Evolutionary conservation across 2,797 vertebrate species (phyloP).

Genomic region (Enteromius argenteus): DNA sequence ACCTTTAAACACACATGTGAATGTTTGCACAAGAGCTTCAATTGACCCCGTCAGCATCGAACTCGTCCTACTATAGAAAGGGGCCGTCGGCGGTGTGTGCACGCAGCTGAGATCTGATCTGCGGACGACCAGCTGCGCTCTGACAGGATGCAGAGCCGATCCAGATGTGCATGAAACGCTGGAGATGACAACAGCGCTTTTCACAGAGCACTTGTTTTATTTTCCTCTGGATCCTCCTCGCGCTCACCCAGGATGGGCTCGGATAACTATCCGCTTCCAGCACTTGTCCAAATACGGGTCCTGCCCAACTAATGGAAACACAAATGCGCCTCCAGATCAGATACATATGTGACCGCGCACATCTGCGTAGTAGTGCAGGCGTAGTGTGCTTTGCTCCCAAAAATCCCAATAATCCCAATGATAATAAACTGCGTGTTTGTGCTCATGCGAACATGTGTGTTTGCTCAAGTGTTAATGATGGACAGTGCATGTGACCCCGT

Average conservation of each 20-base stretch:
- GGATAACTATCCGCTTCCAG: constrained; percentile 52
- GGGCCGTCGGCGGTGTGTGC: not conserved
- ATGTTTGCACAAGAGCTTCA: constrained; percentile 54
- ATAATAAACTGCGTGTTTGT: constrained; percentile 41
- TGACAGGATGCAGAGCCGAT: constrained; percentile 57
- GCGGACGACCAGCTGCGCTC: constrained; percentile 57
- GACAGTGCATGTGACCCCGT: constrained; percentile 50
- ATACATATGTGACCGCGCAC: constrained; percentile 25
- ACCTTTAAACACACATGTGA: constrained; percentile 38
- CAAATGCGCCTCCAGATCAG: constrained; percentile 43
- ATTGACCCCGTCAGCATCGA: constrained; percentile 37
- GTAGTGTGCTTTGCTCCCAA: constrained; percentile 6
- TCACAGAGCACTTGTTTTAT: constrained; percentile 62
- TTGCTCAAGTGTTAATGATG: constrained; percentile 58
- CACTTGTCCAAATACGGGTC: constrained; percentile 65
- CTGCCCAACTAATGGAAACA: constrained; percentile 54
- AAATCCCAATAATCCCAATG: constrained; percentile 39
- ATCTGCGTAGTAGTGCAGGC: constrained; percentile 1
- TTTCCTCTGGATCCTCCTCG: constrained; percentile 46
- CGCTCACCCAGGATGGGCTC: constrained; percentile 47
- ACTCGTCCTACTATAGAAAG: constrained; percentile 24
- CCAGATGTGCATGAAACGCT: constrained; percentile 60
- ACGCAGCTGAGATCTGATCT: constrained; percentile 55
- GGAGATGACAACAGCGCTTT: constrained; percentile 52
- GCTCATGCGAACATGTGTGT: constrained; percentile 36